Evolutionary conservation across 2,888 invertebrate genomes (phyloP), one percentile per base, ranked within the genome.

Genomic region (Palloptera scutellata): DNA sequence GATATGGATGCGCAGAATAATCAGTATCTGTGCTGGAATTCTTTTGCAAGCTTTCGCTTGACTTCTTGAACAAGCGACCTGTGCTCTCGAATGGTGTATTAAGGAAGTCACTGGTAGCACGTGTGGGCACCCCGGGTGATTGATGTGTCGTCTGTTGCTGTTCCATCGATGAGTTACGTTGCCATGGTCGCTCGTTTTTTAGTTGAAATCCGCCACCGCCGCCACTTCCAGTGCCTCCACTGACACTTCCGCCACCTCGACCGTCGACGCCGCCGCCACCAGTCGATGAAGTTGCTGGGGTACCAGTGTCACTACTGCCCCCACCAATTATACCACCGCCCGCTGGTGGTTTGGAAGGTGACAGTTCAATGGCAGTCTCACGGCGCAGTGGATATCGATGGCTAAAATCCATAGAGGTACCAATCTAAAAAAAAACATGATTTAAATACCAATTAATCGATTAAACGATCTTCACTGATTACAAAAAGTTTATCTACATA

Each of bases 21-120:
- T 85, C 85, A 12, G 85, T 85, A 12, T 85, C 85, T 6, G 85
- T 84, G 75, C 85, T 85, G 15, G 85, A 85, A 68, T 85, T 85
- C 72, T 85, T 85, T 60, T 84, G 85, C 48, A 85, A 66, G 57
- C 85, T 85, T 74, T 85, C 85, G 72, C 81, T 83, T 41, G 85
- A 85, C 66, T 85, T 85, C 65, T 83, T 83, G 61, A 84, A 84
- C 6, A 84, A 74, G 1, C 80, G 79, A 1, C 78, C 78, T 41
- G 73, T 75, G 64, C 77, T 77, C n/a, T 83, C 82, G 62, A 79
- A 81, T 9, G 82, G 80, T 20, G 84, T 77, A 77, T 83, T 83
- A 1, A 85, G 76, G 59, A 82, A 84, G 43, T 84, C 84, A 66
- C 83, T 82, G 9, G 83, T 80, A 41, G 83, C 81, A 0, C 82